A percentile compares a stretch with the other conserved stretches of the same genome.
Conservation (phyloP, 2,797 vertebrate genomes). For the Aselliscus stoliczkanus region DNA sequence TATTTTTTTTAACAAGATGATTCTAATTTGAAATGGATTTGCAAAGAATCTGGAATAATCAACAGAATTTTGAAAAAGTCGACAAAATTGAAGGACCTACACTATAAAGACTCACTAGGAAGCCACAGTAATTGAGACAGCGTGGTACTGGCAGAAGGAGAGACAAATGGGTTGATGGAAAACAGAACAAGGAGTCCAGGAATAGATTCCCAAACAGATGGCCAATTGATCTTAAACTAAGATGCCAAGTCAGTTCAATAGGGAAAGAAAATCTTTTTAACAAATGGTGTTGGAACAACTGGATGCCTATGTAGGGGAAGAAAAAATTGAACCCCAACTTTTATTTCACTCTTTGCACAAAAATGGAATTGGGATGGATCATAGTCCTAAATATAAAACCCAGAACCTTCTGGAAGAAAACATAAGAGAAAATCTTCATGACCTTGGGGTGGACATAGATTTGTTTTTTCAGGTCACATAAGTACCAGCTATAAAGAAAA, state of each 20-base stretch:
- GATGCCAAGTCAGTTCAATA: background rate
- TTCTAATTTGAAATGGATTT: background rate
- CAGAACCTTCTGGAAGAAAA: background rate
- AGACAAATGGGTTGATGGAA: background rate
- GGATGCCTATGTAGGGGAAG: accelerated
- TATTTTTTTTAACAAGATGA: background rate
- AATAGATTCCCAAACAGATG: accelerated
- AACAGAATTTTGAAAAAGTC: background rate
- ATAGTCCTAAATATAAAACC: background rate
- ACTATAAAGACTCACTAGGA: accelerated
- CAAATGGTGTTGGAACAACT: background rate
- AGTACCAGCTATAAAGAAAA: background rate
- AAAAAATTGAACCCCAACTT: background rate
- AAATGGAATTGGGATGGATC: background rate
- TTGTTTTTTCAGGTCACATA: background rate
- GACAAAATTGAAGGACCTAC: accelerated
- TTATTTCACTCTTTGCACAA: background rate
- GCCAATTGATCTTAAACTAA: accelerated
- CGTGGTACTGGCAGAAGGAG: accelerated
- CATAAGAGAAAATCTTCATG: background rate
- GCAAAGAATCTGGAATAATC: background rate
- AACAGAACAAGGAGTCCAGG: background rate
- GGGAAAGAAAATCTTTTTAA: background rate
- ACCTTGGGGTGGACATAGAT: background rate
- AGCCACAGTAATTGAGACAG: accelerated